phyloP scores from a whole-genome alignment of 1,140 invertebrate species.

The Condylostylus longicornis region DNA sequence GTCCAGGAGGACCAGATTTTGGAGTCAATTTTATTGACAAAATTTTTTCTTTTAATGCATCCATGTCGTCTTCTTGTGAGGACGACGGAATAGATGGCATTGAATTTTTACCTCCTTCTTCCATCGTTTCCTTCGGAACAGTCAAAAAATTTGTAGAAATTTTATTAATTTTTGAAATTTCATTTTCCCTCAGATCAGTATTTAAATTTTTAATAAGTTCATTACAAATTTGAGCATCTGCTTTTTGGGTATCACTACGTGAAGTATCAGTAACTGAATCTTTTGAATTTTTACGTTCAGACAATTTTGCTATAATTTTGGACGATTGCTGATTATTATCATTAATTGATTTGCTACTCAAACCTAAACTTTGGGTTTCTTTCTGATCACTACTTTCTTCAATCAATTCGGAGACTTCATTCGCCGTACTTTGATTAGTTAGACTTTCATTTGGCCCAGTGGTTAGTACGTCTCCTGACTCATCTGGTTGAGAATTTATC shows the following conservation, averaged over 20 bases:
- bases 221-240: no score
- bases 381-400: conserved; percentile 11
- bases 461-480: conserved; percentile 2
- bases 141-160: no score
- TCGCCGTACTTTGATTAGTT: conserved; percentile 23
- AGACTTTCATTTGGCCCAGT: conserved; percentile 9
- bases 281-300: neutral
- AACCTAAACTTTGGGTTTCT: neutral
- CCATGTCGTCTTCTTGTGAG: neutral
- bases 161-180: neutral
- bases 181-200: neutral
- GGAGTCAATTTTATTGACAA: neutral
- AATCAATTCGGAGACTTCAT: conserved; percentile 25
- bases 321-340: no score
- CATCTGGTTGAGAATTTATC: no score
- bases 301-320: neutral
- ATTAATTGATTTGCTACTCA: neutral
- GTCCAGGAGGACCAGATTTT: neutral
- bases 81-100: neutral
- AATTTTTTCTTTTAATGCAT: neutral
- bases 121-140: neutral
- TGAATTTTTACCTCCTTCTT: neutral
- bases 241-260: neutral
- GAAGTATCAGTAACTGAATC: neutral
- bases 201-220: no score